Conservation (phyloP, 35 echinoderm and acorn worm species). For the Eucidaris tribuloides region DNA sequence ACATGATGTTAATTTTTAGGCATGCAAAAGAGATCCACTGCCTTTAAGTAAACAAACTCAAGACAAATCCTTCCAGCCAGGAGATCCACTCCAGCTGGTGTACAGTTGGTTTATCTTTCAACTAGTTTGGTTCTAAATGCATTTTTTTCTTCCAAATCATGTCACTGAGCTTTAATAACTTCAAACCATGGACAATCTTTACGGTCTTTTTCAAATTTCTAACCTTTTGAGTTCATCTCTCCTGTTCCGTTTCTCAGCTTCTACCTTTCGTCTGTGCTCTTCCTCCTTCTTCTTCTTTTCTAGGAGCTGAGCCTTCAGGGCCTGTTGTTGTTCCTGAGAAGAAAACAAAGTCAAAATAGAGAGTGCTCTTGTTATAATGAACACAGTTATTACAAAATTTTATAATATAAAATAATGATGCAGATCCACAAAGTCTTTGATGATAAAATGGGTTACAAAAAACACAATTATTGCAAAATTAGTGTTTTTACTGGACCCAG, state of each 20-base stretch:
- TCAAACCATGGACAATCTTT: background rate
- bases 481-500: background rate
- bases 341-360: background rate
- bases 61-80: background rate
- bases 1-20: too few relatives aligned
- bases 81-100: background rate
- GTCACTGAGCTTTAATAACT: too few relatives aligned
- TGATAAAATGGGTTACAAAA: background rate
- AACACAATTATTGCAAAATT: background rate
- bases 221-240: slow-evolving; percentile 56
- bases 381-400: background rate
- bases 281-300: slow-evolving; percentile 74
- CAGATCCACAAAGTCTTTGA: background rate
- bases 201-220: background rate
- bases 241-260: slow-evolving; percentile 44
- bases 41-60: background rate
- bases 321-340: slow-evolving; percentile 65
- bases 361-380: too few relatives aligned
- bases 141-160: too few relatives aligned
- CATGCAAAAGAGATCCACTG: too few relatives aligned
- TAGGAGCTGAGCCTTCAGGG: slow-evolving; percentile 58
- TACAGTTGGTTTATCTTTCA: too few relatives aligned
- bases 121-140: too few relatives aligned
- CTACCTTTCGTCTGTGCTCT: slow-evolving; percentile 58
- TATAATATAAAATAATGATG: background rate